phyloP scores from a whole-genome alignment of 2,888 invertebrate species.

The Napeogenes inachia region DNA sequence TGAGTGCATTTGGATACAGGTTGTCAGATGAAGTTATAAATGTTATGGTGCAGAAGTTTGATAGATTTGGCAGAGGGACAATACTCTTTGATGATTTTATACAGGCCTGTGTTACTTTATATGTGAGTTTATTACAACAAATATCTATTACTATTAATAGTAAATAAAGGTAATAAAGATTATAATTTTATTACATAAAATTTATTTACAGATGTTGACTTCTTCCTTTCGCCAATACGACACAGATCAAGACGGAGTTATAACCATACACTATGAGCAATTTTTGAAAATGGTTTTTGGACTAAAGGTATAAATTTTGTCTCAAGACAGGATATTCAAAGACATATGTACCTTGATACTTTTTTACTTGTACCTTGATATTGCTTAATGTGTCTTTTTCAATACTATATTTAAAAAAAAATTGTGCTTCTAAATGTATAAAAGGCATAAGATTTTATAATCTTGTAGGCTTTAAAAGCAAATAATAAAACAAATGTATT shows the following conservation, averaged over 20 bases:
- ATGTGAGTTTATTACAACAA: conserved; percentile 81
- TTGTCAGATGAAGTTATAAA: conserved; percentile 89
- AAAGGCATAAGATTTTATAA: neutral
- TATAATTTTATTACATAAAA: neutral
- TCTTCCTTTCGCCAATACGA: conserved; percentile 92
- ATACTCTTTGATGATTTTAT: conserved; percentile 99
- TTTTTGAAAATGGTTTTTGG: conserved; percentile 95
- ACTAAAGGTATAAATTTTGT: conserved; percentile 78
- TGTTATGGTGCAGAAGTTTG: conserved; percentile 93
- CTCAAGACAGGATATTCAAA: neutral
- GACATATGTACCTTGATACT: neutral
- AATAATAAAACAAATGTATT: neutral
- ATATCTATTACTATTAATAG: neutral
- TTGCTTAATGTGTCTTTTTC: neutral
- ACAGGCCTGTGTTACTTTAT: conserved; percentile 94
- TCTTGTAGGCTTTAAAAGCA: neutral
- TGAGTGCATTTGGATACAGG: conserved; percentile 92
- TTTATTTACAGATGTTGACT: conserved; percentile 88
- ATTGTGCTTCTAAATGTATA: neutral
- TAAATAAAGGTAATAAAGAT: neutral
- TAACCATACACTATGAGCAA: conserved; percentile 96
- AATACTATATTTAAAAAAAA: neutral
- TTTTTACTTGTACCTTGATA: conserved; percentile 6
- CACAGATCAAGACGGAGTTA: conserved; percentile 95
- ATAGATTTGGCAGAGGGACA: conserved; percentile 91